Conservation (phyloP, 2,797 vertebrate genomes). For the Megalops cyprinoides region DNA sequence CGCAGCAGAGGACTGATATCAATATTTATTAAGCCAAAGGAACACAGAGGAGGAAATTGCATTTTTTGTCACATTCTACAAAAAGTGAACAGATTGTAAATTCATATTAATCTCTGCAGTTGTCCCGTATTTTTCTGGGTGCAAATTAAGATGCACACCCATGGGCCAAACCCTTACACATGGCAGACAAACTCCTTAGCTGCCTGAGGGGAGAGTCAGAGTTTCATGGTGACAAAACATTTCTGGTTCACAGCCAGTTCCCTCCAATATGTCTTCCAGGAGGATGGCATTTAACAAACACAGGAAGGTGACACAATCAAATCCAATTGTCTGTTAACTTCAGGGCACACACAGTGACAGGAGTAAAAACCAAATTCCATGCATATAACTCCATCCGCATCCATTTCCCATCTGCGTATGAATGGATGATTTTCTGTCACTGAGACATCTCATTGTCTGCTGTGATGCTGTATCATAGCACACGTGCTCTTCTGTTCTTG, state of each 20-base stretch:
- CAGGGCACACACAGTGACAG: neutral
- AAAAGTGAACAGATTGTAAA: conserved; percentile 29
- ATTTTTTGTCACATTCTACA: conserved; percentile 23
- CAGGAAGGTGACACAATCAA: neutral
- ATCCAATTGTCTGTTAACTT: neutral
- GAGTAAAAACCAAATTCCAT: neutral
- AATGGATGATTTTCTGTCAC: neutral
- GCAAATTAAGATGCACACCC: conserved; percentile 5
- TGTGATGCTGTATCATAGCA: neutral
- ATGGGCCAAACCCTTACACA: neutral
- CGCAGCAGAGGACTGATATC: conserved; percentile 9
- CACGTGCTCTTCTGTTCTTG: neutral
- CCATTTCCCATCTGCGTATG: neutral
- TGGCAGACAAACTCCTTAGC: neutral
- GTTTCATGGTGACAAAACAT: neutral
- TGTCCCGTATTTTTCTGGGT: neutral
- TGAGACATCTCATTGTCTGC: neutral
- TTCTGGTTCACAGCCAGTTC: neutral
- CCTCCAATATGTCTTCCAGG: neutral
- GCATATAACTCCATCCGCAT: neutral
- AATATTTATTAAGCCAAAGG: conserved; percentile 29
- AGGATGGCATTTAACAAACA: neutral
- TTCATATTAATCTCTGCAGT: conserved; percentile 25
- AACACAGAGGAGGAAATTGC: conserved; percentile 23
- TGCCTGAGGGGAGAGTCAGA: neutral